Conservation (phyloP, 1,140 invertebrate species). For the Helicoverpa armigera region DNA sequence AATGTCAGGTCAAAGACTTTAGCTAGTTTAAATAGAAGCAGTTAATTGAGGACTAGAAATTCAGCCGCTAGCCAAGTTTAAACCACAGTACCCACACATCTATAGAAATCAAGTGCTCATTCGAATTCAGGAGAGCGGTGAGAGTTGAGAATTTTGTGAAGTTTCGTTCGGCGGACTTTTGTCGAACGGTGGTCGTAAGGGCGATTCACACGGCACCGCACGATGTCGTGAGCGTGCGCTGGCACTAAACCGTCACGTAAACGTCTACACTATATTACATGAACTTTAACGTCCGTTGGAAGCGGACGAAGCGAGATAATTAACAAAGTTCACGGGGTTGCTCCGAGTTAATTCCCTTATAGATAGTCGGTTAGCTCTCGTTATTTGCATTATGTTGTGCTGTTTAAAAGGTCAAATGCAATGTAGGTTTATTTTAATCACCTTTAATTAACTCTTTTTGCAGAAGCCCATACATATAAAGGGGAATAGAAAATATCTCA, state of each 20-base stretch:
- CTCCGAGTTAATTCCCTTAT: slow-evolving; percentile 53
- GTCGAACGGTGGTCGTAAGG: neutral
- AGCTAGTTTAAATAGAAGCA: slow-evolving; percentile 17
- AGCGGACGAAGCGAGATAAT: slow-evolving; percentile 54
- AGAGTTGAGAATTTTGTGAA: slow-evolving; percentile 33
- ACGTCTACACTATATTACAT: slow-evolving; percentile 47
- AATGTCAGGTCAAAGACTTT: neutral
- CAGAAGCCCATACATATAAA: no score
- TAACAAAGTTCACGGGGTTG: slow-evolving; percentile 57
- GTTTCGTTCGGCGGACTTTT: slow-evolving; percentile 28
- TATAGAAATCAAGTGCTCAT: slow-evolving; percentile 42
- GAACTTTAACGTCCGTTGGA: slow-evolving; percentile 46
- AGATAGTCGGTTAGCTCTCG: slow-evolving; percentile 41
- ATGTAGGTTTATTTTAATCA: no score
- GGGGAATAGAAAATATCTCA: no score
- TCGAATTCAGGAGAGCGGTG: slow-evolving; percentile 18
- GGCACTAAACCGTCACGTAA: slow-evolving; percentile 50
- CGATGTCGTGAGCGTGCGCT: slow-evolving; percentile 11
- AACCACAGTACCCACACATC: slow-evolving; percentile 17
- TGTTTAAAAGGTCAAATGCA: slow-evolving; percentile 28
- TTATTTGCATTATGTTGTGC: neutral
- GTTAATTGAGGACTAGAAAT: slow-evolving; percentile 23
- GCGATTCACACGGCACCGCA: neutral
- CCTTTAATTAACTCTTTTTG: no score
- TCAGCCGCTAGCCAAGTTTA: neutral